Evolutionary conservation across 2,113 vertebrate species (phyloP).

Genomic region (Tetraodon nigroviridis): DNA sequence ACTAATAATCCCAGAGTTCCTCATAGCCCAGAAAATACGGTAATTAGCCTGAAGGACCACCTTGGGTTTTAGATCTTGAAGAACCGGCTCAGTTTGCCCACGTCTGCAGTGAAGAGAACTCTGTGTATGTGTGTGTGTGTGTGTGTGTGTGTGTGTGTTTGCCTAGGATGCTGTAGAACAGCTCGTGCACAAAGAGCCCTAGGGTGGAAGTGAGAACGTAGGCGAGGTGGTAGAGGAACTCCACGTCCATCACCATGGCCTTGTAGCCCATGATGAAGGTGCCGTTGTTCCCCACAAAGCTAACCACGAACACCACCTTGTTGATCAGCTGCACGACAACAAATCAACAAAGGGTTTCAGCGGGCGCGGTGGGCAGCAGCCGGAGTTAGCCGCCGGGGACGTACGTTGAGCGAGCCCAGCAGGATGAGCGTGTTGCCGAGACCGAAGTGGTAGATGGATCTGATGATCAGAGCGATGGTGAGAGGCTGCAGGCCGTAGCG

Average conservation of each 20-base stretch:
- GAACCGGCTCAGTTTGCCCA: no score
- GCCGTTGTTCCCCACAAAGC: conserved; percentile 96
- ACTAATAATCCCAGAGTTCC: no score
- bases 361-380: neutral
- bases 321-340: conserved; percentile 82
- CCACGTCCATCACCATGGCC: conserved; percentile 97
- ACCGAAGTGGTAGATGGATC: conserved; percentile 91
- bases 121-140: neutral
- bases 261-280: conserved; percentile 95
- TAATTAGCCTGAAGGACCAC: no score
- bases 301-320: conserved; percentile 96
- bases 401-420: conserved; percentile 79
- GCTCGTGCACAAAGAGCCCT: conserved; percentile 90
- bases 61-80: no score
- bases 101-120: no score
- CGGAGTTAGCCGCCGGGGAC: conserved; percentile 12
- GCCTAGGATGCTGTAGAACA: conserved; percentile 96
- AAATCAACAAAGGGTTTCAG: neutral
- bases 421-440: conserved; percentile 90
- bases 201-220: conserved; percentile 92
- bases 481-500: conserved; percentile 87
- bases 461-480: conserved; percentile 85
- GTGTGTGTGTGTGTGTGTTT: neutral
- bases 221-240: conserved; percentile 92
- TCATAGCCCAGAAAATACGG: no score